Evolutionary conservation across 1,140 invertebrate species (phyloP).

Genomic region (Lepidurus packardi): DNA sequence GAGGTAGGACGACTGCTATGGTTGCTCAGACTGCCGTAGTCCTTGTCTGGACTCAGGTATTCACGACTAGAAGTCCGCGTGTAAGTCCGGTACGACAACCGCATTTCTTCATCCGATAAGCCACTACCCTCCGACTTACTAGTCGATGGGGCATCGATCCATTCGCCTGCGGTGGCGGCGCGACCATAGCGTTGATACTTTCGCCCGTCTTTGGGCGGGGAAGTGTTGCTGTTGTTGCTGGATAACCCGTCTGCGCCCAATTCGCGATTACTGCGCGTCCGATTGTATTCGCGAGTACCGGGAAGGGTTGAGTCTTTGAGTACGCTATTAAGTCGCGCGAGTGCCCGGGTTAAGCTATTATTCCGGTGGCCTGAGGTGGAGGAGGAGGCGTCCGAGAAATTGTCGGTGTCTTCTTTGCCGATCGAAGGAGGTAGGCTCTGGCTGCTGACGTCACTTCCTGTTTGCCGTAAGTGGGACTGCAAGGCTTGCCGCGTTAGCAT

Average conservation of each 20-base stretch:
- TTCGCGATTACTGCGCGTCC: conserved; percentile 31
- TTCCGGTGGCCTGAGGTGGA: conserved; percentile 23
- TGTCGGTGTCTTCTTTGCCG: conserved; percentile 24
- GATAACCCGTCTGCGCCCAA: conserved; percentile 19
- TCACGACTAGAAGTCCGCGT: conserved; percentile 35
- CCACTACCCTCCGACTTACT: not conserved
- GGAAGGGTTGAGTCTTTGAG: not conserved
- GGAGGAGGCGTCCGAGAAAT: conserved; percentile 24
- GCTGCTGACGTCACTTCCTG: conserved; percentile 13
- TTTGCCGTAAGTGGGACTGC: conserved; percentile 30
- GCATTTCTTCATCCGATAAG: conserved; percentile 27
- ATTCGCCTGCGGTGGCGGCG: conserved; percentile 29
- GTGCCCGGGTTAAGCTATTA: conserved; percentile 28
- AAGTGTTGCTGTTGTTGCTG: not conserved
- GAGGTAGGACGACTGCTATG: conserved; percentile 30
- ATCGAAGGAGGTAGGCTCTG: not conserved
- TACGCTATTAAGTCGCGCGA: conserved; percentile 27
- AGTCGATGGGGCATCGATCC: not conserved
- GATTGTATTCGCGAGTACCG: conserved; percentile 25
- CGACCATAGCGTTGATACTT: conserved; percentile 34
- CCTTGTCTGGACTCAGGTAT: conserved; percentile 32
- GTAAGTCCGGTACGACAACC: conserved; percentile 32
- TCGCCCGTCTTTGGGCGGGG: conserved; percentile 12
- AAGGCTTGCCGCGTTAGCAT: conserved; percentile 28
- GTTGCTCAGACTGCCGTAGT: not conserved